phyloP scores from a whole-genome alignment of 2,797 vertebrate genomes.

The Dipus sagitta region DNA sequence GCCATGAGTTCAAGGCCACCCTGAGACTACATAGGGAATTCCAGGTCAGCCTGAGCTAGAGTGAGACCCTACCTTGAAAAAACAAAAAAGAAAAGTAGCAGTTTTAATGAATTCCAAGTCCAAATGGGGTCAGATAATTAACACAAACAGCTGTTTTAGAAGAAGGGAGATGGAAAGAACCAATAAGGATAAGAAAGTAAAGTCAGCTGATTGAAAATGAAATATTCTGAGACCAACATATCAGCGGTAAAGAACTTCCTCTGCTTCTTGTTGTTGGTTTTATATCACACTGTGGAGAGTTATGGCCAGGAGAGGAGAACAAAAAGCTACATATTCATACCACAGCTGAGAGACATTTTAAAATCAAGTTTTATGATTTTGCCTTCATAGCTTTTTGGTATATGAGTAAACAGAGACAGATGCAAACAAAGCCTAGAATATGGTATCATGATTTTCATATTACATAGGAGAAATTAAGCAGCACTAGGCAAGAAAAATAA shows the following conservation, averaged over 20 bases:
- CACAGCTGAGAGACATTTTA: background rate
- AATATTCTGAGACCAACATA: conserved; percentile 29
- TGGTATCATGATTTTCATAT: background rate
- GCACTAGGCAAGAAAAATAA: background rate
- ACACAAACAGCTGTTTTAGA: background rate
- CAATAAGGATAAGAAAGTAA: conserved; percentile 16
- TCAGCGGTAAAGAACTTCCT: background rate
- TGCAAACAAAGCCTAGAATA: background rate
- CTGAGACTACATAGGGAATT: too few relatives aligned
- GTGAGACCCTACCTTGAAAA: too few relatives aligned
- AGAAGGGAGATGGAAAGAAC: conserved; percentile 13
- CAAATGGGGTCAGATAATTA: conserved; percentile 39
- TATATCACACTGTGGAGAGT: background rate
- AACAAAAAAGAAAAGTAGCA: background rate
- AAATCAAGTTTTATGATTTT: background rate
- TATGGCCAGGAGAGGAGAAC: background rate
- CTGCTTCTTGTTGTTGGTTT: background rate
- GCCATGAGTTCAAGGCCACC: too few relatives aligned
- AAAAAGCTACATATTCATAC: background rate
- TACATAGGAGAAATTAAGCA: background rate
- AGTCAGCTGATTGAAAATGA: conserved; percentile 22
- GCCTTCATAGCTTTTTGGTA: background rate
- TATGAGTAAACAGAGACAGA: background rate
- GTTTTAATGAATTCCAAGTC: background rate
- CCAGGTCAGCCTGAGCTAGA: too few relatives aligned